Evolutionary conservation across 2,888 invertebrate genomes (phyloP).

Genomic region (Melieria omissa): DNA sequence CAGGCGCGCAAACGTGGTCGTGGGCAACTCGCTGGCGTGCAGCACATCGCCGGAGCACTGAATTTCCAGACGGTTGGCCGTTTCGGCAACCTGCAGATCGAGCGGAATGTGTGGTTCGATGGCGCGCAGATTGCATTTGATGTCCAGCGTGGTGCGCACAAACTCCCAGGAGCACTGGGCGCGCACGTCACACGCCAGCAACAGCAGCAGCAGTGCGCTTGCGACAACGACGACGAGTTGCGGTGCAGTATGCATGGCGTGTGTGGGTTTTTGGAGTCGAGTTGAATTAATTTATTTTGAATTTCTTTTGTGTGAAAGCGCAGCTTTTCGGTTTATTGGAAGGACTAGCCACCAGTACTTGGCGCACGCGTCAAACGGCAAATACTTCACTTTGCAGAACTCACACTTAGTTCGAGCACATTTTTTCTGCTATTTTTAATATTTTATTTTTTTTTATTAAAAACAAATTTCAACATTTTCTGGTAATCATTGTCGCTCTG

Average conservation of each 20-base stretch:
- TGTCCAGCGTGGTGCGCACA: conserved; percentile 65
- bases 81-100: conserved; percentile 71
- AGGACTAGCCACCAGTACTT: no score
- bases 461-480: conserved; percentile 28
- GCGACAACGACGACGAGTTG: conserved; percentile 31
- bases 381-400: no score
- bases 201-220: background rate
- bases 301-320: no score
- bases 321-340: no score
- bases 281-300: no score
- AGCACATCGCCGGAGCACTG: conserved; percentile 82
- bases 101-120: conserved; percentile 56
- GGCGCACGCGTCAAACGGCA: no score
- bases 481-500: conserved; percentile 18
- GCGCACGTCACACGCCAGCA: conserved; percentile 39
- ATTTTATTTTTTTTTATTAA: conserved; percentile 6
- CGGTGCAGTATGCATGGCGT: no score
- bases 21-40: conserved; percentile 79
- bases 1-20: conserved; percentile 78
- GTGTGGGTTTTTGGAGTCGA: no score
- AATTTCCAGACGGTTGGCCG: conserved; percentile 78
- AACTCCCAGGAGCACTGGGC: conserved; percentile 67
- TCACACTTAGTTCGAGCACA: conserved; percentile 21
- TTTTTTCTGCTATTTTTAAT: conserved; percentile 17
- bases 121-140: conserved; percentile 64